Base-by-base conservation (phyloP, 2,888 invertebrate genomes). In the Aromia moschata region DNA sequence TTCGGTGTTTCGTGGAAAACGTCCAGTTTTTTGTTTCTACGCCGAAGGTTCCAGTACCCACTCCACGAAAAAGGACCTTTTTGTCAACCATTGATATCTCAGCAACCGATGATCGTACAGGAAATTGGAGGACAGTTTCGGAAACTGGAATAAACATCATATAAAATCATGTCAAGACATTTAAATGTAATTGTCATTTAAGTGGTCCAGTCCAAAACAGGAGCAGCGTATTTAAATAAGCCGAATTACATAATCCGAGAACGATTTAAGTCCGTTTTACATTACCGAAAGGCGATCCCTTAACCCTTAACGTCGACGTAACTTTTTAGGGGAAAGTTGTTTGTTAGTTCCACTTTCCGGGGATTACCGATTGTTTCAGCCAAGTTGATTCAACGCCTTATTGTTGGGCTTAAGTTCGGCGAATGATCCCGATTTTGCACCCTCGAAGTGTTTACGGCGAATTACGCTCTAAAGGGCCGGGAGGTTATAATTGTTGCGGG, bases 381-480 rank as follows among this genome's bases (percentile, higher is more conserved):
- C 16, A 41, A 40, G 41, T 52, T 43, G 41, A 52, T 30, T 52
- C 41, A 52, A 36, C 41, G 31, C 52, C 43, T 52, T 41, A 41
- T 52, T 52, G 52, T 52, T 31, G 30, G 36, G 30, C 41, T 52
- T 52, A 52, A 18, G 36, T 47, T 37, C 36, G 11, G 3, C 33
- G 36, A 36, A 47, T 47, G 36, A 47, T 47, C 36, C 20, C n/a
- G 47, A 47, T 47, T 47, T 36, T 47, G 38, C 38, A 37, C 30
- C 20, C 37, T 17, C 38, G 38, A 49, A 38, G 25, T 37, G 38
- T 38, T 49, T 38, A 49, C 38, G 36, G 20, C 38, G 38, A 49
- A 49, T 38, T 46, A 38, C 49, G 25, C 25, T 36, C 38, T 37
- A 33, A 49, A 49, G 25, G 38, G 15, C 18, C 11, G 17, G n/a